These are phyloP conservation scores for Zootermopsis nevadensis DNA, from an alignment of 2,888 invertebrate genomes.

Conservation along the genomic window DNA sequence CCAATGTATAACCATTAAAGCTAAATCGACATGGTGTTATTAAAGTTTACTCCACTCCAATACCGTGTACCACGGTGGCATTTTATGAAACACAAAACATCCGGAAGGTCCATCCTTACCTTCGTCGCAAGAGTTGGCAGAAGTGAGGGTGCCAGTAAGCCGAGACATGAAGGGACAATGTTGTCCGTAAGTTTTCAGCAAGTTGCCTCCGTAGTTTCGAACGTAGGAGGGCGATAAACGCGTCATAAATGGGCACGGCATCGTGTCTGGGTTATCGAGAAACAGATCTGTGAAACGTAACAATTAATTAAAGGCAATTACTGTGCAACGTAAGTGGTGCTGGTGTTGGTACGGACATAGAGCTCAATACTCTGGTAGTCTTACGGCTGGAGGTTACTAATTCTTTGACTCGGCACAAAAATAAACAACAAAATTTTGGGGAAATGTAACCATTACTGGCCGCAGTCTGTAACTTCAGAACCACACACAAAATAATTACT, in stretches of 20 bases:
- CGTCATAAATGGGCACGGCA: slow-evolving; percentile 91
- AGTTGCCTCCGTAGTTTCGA: slow-evolving; percentile 80
- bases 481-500: too few species aligned
- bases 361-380: neutral
- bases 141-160: slow-evolving; percentile 59
- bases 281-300: neutral
- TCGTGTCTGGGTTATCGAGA: slow-evolving; percentile 63
- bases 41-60: too few species aligned
- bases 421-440: too few species aligned
- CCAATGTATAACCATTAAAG: too few species aligned
- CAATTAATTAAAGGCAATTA: neutral
- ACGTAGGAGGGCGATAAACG: slow-evolving; percentile 83
- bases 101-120: neutral
- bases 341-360: neutral
- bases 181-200: slow-evolving; percentile 83
- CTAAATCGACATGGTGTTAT: too few species aligned
- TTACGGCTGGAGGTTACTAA: neutral
- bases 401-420: too few species aligned
- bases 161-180: slow-evolving; percentile 84
- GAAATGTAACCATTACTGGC: too few species aligned
- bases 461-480: too few species aligned
- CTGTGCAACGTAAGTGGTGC: neutral
- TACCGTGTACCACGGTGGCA: too few species aligned
- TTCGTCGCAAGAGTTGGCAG: slow-evolving; percentile 48
- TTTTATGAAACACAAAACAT: too few species aligned